These are phyloP conservation scores for Rhabdomys dilectus DNA, from an alignment of 2,113 vertebrate genomes.

Conservation along the genomic window DNA sequence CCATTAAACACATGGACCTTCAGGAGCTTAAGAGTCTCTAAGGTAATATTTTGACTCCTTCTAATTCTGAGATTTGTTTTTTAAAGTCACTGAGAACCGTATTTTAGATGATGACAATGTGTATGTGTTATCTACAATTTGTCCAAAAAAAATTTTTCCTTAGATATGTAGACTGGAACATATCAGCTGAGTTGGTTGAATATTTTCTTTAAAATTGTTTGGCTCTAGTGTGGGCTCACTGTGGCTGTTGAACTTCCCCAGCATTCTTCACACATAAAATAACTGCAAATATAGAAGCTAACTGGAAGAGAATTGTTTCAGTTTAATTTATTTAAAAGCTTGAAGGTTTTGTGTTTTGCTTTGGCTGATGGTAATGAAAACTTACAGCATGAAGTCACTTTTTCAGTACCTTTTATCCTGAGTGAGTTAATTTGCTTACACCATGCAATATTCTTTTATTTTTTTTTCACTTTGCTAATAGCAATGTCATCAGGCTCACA, in stretches of 20 bases:
- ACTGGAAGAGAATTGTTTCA: background rate
- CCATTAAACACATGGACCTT: background rate
- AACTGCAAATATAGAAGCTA: background rate
- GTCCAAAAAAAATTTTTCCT: slow-evolving; percentile 19
- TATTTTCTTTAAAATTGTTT: background rate
- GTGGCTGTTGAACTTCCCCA: background rate
- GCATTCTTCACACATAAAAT: slow-evolving; percentile 9
- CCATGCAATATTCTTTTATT: background rate
- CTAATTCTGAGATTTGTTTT: background rate
- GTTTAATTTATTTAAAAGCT: slow-evolving; percentile 19
- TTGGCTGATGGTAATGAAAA: background rate
- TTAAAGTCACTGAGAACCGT: slow-evolving; percentile 23
- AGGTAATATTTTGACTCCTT: slow-evolving; percentile 1
- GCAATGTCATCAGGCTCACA: background rate
- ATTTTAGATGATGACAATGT: slow-evolving; percentile 12
- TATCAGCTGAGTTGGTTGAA: background rate
- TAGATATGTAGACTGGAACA: background rate
- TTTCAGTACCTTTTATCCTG: background rate
- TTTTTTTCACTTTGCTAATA: background rate
- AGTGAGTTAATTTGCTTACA: background rate
- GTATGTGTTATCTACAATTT: slow-evolving; percentile 1
- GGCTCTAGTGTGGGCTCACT: background rate
- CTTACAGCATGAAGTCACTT: background rate
- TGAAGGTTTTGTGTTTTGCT: background rate
- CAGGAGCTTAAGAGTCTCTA: background rate